Conservation (phyloP, 2,113 vertebrate genomes). For the Polyodon spathula region DNA sequence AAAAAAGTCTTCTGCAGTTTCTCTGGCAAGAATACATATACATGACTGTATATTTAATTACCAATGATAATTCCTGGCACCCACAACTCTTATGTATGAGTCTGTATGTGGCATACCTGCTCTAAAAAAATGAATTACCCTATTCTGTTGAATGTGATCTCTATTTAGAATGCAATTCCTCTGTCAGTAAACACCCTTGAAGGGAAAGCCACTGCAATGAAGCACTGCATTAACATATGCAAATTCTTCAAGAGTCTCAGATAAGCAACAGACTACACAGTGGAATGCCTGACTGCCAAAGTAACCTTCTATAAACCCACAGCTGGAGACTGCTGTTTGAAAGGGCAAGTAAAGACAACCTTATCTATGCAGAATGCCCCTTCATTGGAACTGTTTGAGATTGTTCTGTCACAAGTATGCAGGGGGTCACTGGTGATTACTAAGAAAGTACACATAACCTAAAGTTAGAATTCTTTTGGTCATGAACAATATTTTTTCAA, state of each 20-base stretch:
- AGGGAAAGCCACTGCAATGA: background rate
- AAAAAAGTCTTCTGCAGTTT: too few relatives aligned
- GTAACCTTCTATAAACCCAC: background rate
- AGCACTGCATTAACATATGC: background rate
- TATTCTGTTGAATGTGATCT: too few relatives aligned
- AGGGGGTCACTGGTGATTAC: background rate
- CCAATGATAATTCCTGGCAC: too few relatives aligned
- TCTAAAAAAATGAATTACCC: too few relatives aligned
- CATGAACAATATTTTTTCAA: background rate
- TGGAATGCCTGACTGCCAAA: background rate
- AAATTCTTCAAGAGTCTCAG: background rate
- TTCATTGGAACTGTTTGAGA: background rate
- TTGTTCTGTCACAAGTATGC: background rate
- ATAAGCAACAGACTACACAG: background rate
- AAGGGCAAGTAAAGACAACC: background rate
- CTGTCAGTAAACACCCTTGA: background rate
- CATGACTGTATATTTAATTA: too few relatives aligned
- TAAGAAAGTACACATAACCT: background rate
- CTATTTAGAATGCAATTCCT: too few relatives aligned
- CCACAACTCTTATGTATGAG: too few relatives aligned
- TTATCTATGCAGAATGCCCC: slow-evolving; percentile 1
- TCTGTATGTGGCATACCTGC: too few relatives aligned
- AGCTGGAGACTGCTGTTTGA: background rate
- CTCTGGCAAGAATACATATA: too few relatives aligned
- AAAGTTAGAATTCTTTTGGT: background rate